Evolutionary conservation across 2,888 invertebrate species (phyloP), one percentile per base, ranked within the genome.

Genomic region (Cryptocheilus praepositus): DNA sequence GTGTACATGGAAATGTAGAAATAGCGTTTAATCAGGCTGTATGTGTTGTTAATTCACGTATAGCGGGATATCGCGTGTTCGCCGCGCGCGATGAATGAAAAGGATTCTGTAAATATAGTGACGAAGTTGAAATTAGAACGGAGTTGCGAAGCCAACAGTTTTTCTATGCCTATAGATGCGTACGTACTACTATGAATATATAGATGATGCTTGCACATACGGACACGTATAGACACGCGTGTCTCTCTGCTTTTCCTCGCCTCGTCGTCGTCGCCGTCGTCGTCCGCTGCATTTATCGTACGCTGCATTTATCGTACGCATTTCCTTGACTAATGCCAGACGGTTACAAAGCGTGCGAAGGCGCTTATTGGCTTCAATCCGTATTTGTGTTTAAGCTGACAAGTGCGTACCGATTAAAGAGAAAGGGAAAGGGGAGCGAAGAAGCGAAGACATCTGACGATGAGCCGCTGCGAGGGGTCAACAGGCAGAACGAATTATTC

Each of bases 71-170:
- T 78, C 77, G 77, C 79, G 77, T 78, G 79, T 68, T 63, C 64
- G 67, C n/a, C n/a, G n/a, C n/a, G n/a, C n/a, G n/a, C 74, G 74
- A 74, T 79, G 78, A 79, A 79, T 79, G 78, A 77, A 74, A 79
- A 73, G 74, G 74, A 66, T 68, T 70, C 63, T 70, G 67, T 79
- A 79, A 79, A 76, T 79, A 79, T 76, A 79, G 77, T 73, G 70
- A 55, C 62, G 60, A 58, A 55, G 65, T 73, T 79, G 71, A 79
- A 79, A 79, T 79, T 79, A 79, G 79, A 79, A 74, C 71, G 60
- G 19, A 25, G 74, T 69, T 68, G 68, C 67, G 65, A 73, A 74
- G 73, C 67, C 71, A 73, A 70, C 22, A 56, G 71, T 76, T 78
- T 74, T 74, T 73, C 67, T 68, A 54, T 53, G 22, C 45, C 28